Base-by-base conservation (phyloP, 2,888 invertebrate genomes). In the Apotomis capreana region DNA sequence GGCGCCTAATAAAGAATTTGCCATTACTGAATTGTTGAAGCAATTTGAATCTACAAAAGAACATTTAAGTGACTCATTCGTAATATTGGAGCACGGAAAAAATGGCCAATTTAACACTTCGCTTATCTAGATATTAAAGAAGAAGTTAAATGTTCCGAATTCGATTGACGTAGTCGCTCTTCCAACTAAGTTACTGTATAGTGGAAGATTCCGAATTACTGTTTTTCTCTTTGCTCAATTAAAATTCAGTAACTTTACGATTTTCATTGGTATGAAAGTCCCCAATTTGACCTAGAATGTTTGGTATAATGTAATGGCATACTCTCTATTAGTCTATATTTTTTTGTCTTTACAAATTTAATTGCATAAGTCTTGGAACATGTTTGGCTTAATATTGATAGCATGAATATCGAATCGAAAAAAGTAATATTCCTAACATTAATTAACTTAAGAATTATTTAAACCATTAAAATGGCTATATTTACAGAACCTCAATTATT, bases 41-140 rank as follows among this genome's bases (percentile, higher is more conserved):
- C 49, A 6, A 49, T 49, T 49, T 49, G 49, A 9, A 40, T 40
- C 37, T 13, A 37, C 37, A 37, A 37, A 59, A 59, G n/a, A 5
- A 36, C 8, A 46, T n/a, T 62, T 8, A 51, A n/a, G n/a, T 36
- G 13, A 52, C 13, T 63, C 13, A 63, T 51, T 46, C 52, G 37
- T 13, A 63, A 63, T 63, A 54, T 52, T 63, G 51, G 13, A n/a
- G 37, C 13, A 4, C 26, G 12, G 58, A 13, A n/a, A 5, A 13
- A 52, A 63, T 63, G 37, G 40, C n/a, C 8, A 63, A 63, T 63
- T 54, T 40, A 63, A 63, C 63, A 63, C 52, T 52, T 13, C 63
- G 40, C 37, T 54, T 52, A 3, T 63, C 10, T 36, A 54, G 36
- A 36, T 54, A 52, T 40, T 8, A 52, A 15, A 63, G 36, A 37